Percentiles rank a stretch among this genome's conserved stretches.
These are phyloP conservation scores for Agrenia bidenticulata DNA, from an alignment of 2,888 invertebrate genomes.

Conservation along the genomic window DNA sequence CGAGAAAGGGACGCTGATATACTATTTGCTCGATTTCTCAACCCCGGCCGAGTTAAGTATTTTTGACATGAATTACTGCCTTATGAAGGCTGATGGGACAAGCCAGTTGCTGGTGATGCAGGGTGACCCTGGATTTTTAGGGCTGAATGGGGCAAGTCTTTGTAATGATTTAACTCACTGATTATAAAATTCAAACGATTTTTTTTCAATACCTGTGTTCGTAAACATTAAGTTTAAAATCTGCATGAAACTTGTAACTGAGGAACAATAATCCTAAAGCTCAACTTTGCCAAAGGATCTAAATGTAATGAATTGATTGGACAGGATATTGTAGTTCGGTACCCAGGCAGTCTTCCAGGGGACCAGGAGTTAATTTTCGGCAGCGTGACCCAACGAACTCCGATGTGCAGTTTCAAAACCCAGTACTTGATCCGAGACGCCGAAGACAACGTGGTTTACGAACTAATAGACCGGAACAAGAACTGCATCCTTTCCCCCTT, in stretches of 20 bases:
- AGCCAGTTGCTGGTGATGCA: neutral
- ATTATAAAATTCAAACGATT: too few relatives aligned
- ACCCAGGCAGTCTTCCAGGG: constrained; percentile 10
- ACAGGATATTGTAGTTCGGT: neutral
- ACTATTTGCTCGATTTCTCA: neutral
- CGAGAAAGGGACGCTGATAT: neutral
- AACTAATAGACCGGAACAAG: neutral
- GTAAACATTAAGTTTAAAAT: too few relatives aligned
- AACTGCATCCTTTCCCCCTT: neutral
- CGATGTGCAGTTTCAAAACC: too few relatives aligned
- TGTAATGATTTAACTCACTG: too few relatives aligned
- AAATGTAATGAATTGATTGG: neutral
- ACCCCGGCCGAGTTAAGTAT: neutral
- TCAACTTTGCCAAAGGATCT: too few relatives aligned
- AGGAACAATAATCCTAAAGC: too few relatives aligned
- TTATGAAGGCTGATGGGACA: neutral
- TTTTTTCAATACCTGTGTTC: too few relatives aligned
- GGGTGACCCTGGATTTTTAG: neutral
- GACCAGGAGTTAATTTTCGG: neutral
- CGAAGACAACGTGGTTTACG: neutral
- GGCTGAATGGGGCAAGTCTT: constrained; percentile 12
- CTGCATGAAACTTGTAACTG: too few relatives aligned
- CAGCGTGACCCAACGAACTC: neutral
- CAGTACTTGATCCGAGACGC: neutral
- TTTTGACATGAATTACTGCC: neutral